Base-by-base conservation (phyloP, 2,797 vertebrate genomes). In the Myripristis jacobus region DNA sequence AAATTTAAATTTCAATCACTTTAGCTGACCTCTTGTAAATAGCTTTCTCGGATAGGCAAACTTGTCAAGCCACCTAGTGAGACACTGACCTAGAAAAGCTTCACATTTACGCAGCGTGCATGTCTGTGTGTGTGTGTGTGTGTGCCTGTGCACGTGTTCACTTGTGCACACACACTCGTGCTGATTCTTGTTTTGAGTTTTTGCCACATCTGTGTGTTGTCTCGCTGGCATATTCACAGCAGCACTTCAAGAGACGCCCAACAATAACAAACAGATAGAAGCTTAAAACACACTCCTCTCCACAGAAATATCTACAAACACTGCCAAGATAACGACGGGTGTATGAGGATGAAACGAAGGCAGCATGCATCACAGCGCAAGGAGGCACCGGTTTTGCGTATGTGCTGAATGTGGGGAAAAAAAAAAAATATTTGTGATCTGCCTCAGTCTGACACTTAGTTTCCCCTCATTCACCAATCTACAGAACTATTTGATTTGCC, bases 71-170 rank as follows among this genome's bases (percentile, higher is more conserved):
- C 70, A 78, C 68, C 85, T 44, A 50, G 72, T 0, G 70, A 83
- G 79, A 81, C 1, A 75, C 71, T 90, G 89, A 90, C 89, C 90
- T 83, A 91, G 89, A 91, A 91, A 91, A 71, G 46, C 79, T 69
- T 68, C 68, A 65, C 36, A 41, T 70, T 74, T 27, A 56, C 69
- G 66, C 73, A 70, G 55, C 1, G 15, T 50, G 63, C 21, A 38
- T 29, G 53, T 44, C 61, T 47, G 61, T 4, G 31, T 44, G 65
- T 47, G 61, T 4, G 31, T n/a, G 66, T 43, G 48, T 46, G 27
- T 6, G 43, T 9, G 55, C n/a, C 59, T 53, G 56, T 63, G 24
- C 12, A 1, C 6, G 44, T 50, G 25, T 18, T 51, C 51, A 46
- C 50, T 53, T 19, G 29, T 54, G 24, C 52, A 1, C n/a, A 27